Percentiles rank a stretch among this genome's conserved stretches.
These are phyloP conservation scores for Drosophila arawakana DNA, from an alignment of 1,140 invertebrate genomes.

Conservation along the genomic window DNA sequence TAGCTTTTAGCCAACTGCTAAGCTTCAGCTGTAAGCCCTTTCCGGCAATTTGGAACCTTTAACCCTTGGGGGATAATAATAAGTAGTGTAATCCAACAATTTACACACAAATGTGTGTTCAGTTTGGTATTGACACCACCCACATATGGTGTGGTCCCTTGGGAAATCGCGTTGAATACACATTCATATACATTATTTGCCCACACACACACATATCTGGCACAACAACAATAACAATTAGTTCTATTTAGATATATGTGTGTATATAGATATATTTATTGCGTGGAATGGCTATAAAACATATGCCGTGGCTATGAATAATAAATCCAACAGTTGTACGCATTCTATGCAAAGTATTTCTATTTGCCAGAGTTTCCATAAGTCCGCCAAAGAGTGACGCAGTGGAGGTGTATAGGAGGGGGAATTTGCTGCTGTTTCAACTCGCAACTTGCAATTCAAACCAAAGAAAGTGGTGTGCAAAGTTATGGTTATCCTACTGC, in stretches of 20 bases:
- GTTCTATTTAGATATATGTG: slow-evolving; percentile 62
- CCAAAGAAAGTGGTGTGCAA: slow-evolving; percentile 72
- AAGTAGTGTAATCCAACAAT: slow-evolving; percentile 47
- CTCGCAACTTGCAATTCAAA: slow-evolving; percentile 53
- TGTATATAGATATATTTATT: slow-evolving; percentile 10
- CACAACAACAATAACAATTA: slow-evolving; percentile 62
- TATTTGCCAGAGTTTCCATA: slow-evolving; percentile 24
- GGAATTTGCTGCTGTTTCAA: slow-evolving; percentile 3
- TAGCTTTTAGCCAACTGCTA: slow-evolving; percentile 13
- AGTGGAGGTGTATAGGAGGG: background rate
- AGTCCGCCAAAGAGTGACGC: background rate
- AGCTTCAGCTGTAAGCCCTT: slow-evolving; percentile 26
- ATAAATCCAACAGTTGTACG: slow-evolving; percentile 63
- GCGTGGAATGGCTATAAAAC: slow-evolving; percentile 56
- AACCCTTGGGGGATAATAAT: slow-evolving; percentile 29
- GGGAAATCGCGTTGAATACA: slow-evolving; percentile 32
- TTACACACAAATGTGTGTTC: slow-evolving; percentile 43
- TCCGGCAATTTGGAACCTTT: slow-evolving; percentile 7
- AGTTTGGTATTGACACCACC: slow-evolving; percentile 38
- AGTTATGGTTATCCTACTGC: slow-evolving; percentile 76
- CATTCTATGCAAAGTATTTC: slow-evolving; percentile 45
- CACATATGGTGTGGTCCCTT: slow-evolving; percentile 6
- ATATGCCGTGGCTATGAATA: slow-evolving; percentile 72
- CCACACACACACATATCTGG: background rate
- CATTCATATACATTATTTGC: background rate